A percentile compares a stretch with the other conserved stretches of the same genome.
These are phyloP conservation scores for Cairina moschata DNA, from an alignment of 2,113 vertebrate genomes.

Conservation along the genomic window DNA sequence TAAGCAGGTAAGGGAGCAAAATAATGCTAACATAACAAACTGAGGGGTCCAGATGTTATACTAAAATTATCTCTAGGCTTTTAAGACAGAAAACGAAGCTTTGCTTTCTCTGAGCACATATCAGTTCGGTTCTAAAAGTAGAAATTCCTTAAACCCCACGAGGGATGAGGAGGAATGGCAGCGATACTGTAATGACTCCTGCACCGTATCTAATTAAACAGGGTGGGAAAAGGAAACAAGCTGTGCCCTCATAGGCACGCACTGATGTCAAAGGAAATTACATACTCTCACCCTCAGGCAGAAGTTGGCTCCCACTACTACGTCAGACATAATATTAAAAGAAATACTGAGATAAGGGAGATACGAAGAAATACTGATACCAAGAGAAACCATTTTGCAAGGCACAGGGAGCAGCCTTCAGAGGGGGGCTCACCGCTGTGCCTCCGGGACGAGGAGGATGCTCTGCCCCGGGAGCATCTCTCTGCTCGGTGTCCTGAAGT, in stretches of 20 bases:
- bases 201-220: not conserved
- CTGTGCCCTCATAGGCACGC: constrained; percentile 5
- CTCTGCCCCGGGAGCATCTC: not conserved
- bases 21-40: not conserved
- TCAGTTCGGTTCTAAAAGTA: not conserved
- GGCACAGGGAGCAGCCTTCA: not conserved
- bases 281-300: not conserved
- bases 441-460: not conserved
- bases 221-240: constrained; percentile 32
- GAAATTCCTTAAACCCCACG: not conserved
- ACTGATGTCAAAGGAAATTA: constrained; percentile 57
- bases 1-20: not conserved
- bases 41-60: not conserved
- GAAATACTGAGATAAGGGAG: not conserved
- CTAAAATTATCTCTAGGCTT: not conserved
- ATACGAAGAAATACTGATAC: not conserved
- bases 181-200: constrained; percentile 6
- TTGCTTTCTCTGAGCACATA: not conserved
- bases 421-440: not conserved
- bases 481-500: not conserved
- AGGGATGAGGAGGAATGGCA: constrained; percentile 1
- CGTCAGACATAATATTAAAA: not conserved
- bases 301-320: not conserved
- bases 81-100: not conserved
- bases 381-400: not conserved